Percentiles rank a stretch among this genome's conserved stretches.
These are phyloP conservation scores for Scomber colias DNA, from an alignment of 2,113 vertebrate species.

Conservation along the genomic window DNA sequence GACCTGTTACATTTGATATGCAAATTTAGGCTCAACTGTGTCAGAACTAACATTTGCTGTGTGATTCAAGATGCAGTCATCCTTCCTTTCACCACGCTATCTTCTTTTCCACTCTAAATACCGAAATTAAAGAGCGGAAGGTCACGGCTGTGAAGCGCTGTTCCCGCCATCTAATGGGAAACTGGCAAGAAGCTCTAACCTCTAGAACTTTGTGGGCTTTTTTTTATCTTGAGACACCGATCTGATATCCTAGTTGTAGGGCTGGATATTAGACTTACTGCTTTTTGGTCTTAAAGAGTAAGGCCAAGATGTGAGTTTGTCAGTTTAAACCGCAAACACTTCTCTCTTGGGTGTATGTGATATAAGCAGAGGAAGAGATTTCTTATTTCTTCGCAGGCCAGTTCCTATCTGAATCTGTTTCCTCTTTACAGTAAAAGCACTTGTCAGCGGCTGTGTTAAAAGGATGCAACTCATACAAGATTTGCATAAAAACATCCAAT, in stretches of 20 bases:
- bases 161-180: not conserved
- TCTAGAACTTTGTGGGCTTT: not conserved
- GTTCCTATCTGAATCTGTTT: slow-evolving; percentile 17
- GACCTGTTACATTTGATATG: slow-evolving; percentile 56
- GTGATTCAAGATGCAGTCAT: slow-evolving; percentile 13
- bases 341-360: not conserved
- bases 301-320: not conserved
- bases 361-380: not conserved
- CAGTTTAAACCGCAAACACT: not conserved
- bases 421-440: slow-evolving; percentile 22
- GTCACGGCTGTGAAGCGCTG: not conserved
- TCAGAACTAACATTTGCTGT: slow-evolving; percentile 51
- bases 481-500: not conserved
- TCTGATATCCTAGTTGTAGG: not conserved
- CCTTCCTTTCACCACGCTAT: slow-evolving; percentile 6
- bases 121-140: slow-evolving; percentile 25
- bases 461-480: too few species aligned
- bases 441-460: not conserved
- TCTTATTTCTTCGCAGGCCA: not conserved
- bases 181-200: not conserved
- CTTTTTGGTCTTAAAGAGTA: not conserved
- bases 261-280: not conserved
- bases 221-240: not conserved
- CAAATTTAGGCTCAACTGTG: slow-evolving; percentile 41
- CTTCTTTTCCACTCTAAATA: slow-evolving; percentile 38